These are phyloP conservation scores for Mycogona germanica DNA, from an alignment of 2,888 invertebrate genomes.

Conservation along the genomic window DNA sequence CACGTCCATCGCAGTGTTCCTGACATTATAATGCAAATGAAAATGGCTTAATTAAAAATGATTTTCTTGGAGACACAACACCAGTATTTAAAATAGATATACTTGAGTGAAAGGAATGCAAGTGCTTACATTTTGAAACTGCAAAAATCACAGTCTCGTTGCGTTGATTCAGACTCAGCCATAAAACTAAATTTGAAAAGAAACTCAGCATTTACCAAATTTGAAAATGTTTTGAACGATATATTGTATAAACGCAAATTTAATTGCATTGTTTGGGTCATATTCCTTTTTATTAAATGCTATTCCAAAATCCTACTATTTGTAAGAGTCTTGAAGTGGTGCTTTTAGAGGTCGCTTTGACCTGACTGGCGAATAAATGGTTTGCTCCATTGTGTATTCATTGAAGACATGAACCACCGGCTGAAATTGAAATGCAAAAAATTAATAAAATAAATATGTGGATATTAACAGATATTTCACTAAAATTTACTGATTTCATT, in stretches of 20 bases:
- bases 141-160: conserved; percentile 34
- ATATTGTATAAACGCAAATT: background rate
- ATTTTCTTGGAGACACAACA: too few species aligned
- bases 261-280: background rate
- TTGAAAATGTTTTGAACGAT: background rate
- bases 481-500: too few species aligned
- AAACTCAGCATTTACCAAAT: background rate
- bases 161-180: conserved; percentile 27
- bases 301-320: background rate
- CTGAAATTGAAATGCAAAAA: conserved; percentile 4
- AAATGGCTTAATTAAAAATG: background rate
- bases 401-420: conserved; percentile 17
- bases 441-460: background rate
- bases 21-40: background rate
- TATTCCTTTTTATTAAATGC: background rate
- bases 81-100: background rate
- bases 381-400: conserved; percentile 11
- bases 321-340: conserved; percentile 1
- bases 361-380: conserved; percentile 15
- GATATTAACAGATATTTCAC: too few species aligned
- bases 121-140: conserved; percentile 26
- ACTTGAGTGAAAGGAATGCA: too few species aligned
- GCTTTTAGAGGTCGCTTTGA: conserved; percentile 16
- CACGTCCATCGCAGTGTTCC: conserved; percentile 33
- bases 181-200: conserved; percentile 23